phyloP scores from a whole-genome alignment of 2,888 invertebrate species.

The Deilephila elpenor region DNA sequence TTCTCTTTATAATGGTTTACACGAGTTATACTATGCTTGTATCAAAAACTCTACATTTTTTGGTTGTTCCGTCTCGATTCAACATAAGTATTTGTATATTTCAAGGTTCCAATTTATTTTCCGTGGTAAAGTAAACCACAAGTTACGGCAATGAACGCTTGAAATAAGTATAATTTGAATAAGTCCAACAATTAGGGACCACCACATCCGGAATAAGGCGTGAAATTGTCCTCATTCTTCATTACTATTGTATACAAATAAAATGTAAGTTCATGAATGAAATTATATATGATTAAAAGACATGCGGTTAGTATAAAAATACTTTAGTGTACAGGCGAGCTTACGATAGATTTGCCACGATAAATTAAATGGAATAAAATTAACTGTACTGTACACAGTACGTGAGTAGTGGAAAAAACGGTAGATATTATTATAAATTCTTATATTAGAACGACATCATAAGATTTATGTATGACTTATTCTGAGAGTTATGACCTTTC shows the following conservation, averaged over 20 bases:
- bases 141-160: conserved; percentile 46
- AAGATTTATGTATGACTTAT: conserved; percentile 49
- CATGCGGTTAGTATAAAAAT: conserved; percentile 23
- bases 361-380: conserved; percentile 30
- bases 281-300: conserved; percentile 30
- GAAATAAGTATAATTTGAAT: conserved; percentile 56
- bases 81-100: neutral
- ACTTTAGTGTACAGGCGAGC: neutral
- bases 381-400: conserved; percentile 28
- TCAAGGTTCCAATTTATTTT: neutral
- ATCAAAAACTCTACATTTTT: too few species aligned
- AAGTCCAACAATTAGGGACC: conserved; percentile 61
- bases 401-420: conserved; percentile 30
- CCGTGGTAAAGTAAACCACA: conserved; percentile 55
- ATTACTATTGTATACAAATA: conserved; percentile 17
- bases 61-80: too few species aligned
- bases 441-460: conserved; percentile 36
- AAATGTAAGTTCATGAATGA: conserved; percentile 10
- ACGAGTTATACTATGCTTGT: too few species aligned
- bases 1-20: too few species aligned
- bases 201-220: conserved; percentile 78
- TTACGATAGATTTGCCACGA: neutral
- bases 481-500: conserved; percentile 51
- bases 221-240: conserved; percentile 56
- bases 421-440: conserved; percentile 30